These are phyloP conservation scores for Hemichromis elongatus DNA, from an alignment of 2,113 vertebrate genomes.

Conservation along the genomic window DNA sequence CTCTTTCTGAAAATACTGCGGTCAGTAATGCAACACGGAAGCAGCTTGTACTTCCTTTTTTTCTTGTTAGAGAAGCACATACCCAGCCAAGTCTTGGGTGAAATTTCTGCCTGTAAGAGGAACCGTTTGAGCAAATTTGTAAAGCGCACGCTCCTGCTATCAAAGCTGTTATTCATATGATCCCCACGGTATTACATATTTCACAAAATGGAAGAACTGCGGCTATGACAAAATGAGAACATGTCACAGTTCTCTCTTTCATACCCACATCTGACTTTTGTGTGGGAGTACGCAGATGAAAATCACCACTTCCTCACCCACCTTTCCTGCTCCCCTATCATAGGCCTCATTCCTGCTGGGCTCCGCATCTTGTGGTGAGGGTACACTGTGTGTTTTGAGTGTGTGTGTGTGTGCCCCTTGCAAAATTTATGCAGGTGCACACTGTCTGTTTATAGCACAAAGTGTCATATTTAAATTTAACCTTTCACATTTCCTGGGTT, in stretches of 20 bases:
- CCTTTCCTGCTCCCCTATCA: constrained; percentile 43
- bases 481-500: constrained; percentile 29
- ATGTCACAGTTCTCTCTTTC: background rate
- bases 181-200: background rate
- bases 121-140: background rate
- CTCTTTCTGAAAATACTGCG: background rate
- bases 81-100: background rate
- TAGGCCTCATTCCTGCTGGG: constrained; percentile 33
- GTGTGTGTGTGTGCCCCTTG: background rate
- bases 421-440: constrained; percentile 26
- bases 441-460: constrained; percentile 21
- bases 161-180: background rate
- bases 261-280: constrained; percentile 23
- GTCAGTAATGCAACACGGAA: background rate
- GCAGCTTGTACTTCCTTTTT: constrained; percentile 9
- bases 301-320: constrained; percentile 59
- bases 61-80: background rate
- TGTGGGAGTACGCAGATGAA: constrained; percentile 18
- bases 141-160: background rate
- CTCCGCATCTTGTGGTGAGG: background rate
- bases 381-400: background rate
- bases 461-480: constrained; percentile 55
- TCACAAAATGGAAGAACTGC: background rate
- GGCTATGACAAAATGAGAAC: background rate
- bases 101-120: background rate